Conservation (phyloP, 2,113 vertebrate genomes). For the Colistium nudipinnis region DNA sequence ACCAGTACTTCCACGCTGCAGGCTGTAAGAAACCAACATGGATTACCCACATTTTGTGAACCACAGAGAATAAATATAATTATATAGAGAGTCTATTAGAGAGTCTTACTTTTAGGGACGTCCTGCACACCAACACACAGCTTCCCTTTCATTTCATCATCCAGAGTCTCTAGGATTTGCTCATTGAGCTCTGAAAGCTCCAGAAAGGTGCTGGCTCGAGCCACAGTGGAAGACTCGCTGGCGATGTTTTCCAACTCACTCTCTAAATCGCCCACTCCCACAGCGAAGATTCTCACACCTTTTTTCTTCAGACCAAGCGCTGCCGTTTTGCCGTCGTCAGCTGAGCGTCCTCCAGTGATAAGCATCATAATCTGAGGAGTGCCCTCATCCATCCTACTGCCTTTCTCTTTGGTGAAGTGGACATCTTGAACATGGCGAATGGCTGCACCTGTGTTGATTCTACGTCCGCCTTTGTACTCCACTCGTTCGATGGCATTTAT, state of each 20-base stretch:
- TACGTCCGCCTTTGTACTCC: conserved; percentile 89
- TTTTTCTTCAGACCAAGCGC: conserved; percentile 82
- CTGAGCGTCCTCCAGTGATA: conserved; percentile 87
- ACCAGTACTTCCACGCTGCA: conserved; percentile 92
- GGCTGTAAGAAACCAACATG: conserved; percentile 77
- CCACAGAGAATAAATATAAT: neutral
- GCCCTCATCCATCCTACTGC: conserved; percentile 88
- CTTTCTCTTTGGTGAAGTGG: conserved; percentile 88
- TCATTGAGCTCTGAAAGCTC: conserved; percentile 91
- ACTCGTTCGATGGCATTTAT: conserved; percentile 82
- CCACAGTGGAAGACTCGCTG: conserved; percentile 84
- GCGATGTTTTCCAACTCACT: conserved; percentile 86
- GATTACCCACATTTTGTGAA: neutral
- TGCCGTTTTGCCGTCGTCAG: conserved; percentile 85
- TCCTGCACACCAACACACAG: conserved; percentile 78
- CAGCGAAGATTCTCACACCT: conserved; percentile 87
- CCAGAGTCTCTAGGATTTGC: conserved; percentile 87
- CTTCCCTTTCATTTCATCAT: conserved; percentile 86
- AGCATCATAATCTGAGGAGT: conserved; percentile 92
- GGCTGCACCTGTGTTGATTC: conserved; percentile 86
- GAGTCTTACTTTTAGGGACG: conserved; percentile 75
- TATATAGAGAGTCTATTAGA: neutral
- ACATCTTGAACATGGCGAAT: conserved; percentile 85
- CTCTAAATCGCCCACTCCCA: conserved; percentile 86
- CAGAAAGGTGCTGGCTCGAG: conserved; percentile 80